These are phyloP conservation scores for Decapterus maruadsi DNA, from an alignment of 2,797 vertebrate species.

Conservation along the genomic window DNA sequence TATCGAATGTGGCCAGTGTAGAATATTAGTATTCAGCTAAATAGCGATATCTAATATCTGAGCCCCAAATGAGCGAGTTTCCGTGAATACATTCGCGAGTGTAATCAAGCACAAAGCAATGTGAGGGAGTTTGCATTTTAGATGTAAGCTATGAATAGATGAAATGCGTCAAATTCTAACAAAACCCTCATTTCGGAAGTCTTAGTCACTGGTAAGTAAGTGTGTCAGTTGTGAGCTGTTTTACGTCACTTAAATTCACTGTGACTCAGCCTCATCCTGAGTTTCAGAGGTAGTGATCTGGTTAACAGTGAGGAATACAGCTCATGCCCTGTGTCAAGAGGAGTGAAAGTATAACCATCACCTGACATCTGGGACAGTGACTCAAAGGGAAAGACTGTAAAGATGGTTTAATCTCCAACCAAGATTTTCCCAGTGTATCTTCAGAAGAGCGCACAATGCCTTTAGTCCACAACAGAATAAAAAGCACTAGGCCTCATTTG, in stretches of 20 bases:
- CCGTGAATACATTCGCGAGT: constrained; percentile 14
- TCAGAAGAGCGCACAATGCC: too few relatives aligned
- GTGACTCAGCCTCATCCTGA: background rate
- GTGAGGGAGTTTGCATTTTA: background rate
- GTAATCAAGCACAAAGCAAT: constrained; percentile 1
- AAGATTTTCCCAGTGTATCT: background rate
- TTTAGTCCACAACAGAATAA: background rate
- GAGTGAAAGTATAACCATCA: constrained; percentile 1
- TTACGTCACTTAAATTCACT: background rate
- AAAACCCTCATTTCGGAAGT: background rate
- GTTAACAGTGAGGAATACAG: background rate
- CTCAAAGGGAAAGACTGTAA: background rate
- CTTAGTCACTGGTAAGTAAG: background rate
- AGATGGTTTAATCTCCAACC: background rate
- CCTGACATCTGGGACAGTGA: constrained; percentile 8
- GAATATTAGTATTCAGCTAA: constrained; percentile 35
- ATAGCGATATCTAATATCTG: constrained; percentile 33
- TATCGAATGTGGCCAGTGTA: constrained; percentile 55
- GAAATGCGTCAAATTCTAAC: background rate
- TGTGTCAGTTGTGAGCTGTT: background rate
- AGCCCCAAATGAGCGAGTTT: constrained; percentile 26
- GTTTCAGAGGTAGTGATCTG: background rate
- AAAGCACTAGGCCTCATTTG: background rate
- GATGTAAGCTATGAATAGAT: background rate
- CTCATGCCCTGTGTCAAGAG: constrained; percentile 2